Evolutionary conservation across 2,888 invertebrate genomes (phyloP).

Genomic region (Lasioglossum zephyrum): DNA sequence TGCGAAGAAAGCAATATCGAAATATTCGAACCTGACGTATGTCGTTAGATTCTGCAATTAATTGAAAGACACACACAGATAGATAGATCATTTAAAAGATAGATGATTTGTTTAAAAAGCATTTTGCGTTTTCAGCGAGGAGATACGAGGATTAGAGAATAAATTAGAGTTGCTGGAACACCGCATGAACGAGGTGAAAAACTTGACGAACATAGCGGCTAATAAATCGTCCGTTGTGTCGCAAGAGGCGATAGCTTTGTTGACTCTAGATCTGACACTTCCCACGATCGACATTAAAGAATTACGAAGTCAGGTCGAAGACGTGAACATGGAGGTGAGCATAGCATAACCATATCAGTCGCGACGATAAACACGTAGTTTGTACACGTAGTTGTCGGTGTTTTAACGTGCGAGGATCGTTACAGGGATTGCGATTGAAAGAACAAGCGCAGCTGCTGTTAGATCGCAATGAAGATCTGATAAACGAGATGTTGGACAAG

Average conservation of each 20-base stretch:
- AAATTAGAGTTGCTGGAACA: constrained; percentile 89
- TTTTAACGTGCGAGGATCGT: not conserved
- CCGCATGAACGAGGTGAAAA: constrained; percentile 89
- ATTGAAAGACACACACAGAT: no score
- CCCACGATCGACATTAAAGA: constrained; percentile 91
- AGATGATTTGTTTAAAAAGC: not conserved
- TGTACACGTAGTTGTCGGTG: not conserved
- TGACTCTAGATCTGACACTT: constrained; percentile 91
- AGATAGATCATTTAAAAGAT: not conserved
- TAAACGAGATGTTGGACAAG: constrained; percentile 88
- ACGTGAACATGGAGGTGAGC: constrained; percentile 89
- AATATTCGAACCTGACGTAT: constrained; percentile 90
- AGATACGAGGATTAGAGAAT: constrained; percentile 88
- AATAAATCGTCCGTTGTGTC: constrained; percentile 91
- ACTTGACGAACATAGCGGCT: constrained; percentile 90
- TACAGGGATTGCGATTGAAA: constrained; percentile 85
- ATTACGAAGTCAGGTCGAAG: constrained; percentile 89
- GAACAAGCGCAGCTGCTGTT: constrained; percentile 87
- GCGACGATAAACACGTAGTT: constrained; percentile 18
- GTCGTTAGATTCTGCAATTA: constrained; percentile 39
- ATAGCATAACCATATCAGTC: not conserved
- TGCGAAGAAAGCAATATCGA: constrained; percentile 91
- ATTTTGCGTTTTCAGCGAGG: constrained; percentile 85
- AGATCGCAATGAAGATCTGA: constrained; percentile 86
- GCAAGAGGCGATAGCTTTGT: constrained; percentile 92